phyloP scores from a whole-genome alignment of 2,797 vertebrate genomes.

The Lepidocolaptes lacrymiger region DNA sequence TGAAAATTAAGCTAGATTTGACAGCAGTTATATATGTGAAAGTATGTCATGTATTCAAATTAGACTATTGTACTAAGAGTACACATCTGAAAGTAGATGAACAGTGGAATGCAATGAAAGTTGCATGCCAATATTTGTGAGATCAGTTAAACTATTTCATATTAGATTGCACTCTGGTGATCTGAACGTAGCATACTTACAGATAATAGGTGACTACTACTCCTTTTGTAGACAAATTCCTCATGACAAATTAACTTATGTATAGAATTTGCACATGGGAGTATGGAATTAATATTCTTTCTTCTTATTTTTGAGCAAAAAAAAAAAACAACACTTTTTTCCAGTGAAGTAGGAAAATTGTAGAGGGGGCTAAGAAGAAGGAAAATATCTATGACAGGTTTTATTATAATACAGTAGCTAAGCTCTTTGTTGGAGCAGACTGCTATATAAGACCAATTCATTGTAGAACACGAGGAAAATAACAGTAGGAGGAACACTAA shows the following conservation, averaged over 20 bases:
- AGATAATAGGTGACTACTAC: not conserved
- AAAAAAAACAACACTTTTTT: not conserved
- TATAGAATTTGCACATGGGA: not conserved
- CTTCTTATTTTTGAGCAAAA: not conserved
- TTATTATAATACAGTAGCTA: not conserved
- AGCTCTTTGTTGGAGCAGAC: not conserved
- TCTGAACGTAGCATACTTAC: not conserved
- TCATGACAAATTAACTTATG: not conserved
- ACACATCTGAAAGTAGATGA: not conserved
- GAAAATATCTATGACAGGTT: not conserved
- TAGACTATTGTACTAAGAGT: not conserved
- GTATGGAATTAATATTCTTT: not conserved
- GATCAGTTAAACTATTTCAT: not conserved
- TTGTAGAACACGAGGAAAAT: accelerated
- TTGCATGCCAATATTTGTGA: not conserved
- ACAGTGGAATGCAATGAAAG: not conserved
- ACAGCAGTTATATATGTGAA: not conserved
- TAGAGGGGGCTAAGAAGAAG: not conserved
- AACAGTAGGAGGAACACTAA: not conserved
- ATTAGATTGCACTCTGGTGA: not conserved
- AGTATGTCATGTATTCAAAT: not conserved
- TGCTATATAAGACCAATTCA: not conserved
- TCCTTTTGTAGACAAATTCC: not conserved
- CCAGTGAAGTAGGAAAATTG: not conserved
- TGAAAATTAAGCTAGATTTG: conserved; percentile 38